These are phyloP conservation scores for Chloroceryle amazona DNA, from an alignment of 2,797 vertebrate species.

Conservation along the genomic window DNA sequence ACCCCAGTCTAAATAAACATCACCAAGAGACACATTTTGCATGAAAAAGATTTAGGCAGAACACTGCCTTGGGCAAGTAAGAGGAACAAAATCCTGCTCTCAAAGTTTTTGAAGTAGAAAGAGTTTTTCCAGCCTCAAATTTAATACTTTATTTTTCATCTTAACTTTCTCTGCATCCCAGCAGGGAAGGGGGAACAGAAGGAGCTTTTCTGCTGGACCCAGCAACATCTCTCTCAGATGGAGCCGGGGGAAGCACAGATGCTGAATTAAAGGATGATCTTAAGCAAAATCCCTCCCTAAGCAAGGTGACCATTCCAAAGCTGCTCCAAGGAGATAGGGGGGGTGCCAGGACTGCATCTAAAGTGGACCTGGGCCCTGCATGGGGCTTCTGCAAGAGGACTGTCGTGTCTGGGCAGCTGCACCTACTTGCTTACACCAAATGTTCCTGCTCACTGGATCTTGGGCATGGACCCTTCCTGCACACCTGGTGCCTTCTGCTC, in stretches of 20 bases:
- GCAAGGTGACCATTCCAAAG: neutral
- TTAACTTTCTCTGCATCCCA: fast-evolving
- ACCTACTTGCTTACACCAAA: neutral
- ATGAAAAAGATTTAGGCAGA: neutral
- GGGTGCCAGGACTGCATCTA: neutral
- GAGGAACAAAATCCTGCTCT: neutral
- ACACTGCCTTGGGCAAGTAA: neutral
- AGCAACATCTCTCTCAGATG: neutral
- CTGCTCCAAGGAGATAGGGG: neutral
- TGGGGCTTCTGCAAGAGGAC: neutral
- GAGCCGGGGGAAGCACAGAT: neutral
- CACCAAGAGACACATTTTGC: neutral
- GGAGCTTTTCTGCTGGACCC: neutral
- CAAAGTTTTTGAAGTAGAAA: neutral
- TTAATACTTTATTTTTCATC: neutral
- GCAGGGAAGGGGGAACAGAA: neutral
- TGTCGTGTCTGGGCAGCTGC: neutral
- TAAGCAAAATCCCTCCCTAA: neutral
- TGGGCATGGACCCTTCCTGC: neutral
- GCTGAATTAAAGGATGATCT: neutral
- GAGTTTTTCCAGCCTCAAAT: neutral
- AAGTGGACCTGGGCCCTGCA: neutral
- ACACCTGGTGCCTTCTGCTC: neutral
- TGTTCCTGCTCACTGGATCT: neutral
- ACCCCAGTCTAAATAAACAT: neutral